Base-by-base conservation (phyloP, 2,888 invertebrate species). In the Mesochorus sp. region DNA sequence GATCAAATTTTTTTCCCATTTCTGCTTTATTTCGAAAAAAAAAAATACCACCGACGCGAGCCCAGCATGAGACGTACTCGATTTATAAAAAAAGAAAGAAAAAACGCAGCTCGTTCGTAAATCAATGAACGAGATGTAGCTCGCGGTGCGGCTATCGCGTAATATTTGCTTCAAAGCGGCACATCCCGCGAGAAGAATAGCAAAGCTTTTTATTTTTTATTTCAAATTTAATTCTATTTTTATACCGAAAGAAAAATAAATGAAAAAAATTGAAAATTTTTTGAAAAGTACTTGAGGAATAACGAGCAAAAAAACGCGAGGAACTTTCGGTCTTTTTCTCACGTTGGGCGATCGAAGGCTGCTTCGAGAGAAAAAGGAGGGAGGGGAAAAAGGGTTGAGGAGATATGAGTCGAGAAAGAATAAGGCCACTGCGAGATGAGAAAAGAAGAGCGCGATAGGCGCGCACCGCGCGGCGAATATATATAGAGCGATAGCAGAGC, bases 61-160 rank as follows among this genome's bases (percentile, higher is more conserved):
- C 59, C 3, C 66, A 59, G 66, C 66, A 49, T 59, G 64, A 42
- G 49, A 70, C 39, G 37, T 2, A 57, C 42, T 47, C 14, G 53
- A 74, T 67, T 61, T 51, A 12, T 55, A 62, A 47, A 75, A 76
- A n/a, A n/a, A n/a, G n/a, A n/a, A n/a, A n/a, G n/a, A n/a, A n/a
- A n/a, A n/a, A n/a, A n/a, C n/a, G n/a, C n/a, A n/a, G n/a, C 70
- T 17, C 44, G 37, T 14, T 24, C 70, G 31, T 76, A 76, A 76
- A 76, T 76, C 70, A 70, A 76, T 62, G 37, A 31, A 49, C 10
- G n/a, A 57, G 6, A 76, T 62, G 70, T 59, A 59, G 39, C 34
- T 59, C 28, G 24, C 31, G 42, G 21, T 76, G 55, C 37, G 57
- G 70, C 62, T 62, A 70, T 70, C 55, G 70, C 76, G 76, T 76